Evolutionary conservation across 2,888 invertebrate genomes (phyloP), one percentile per base, ranked within the genome.

Genomic region (Aricia artaxerxes): DNA sequence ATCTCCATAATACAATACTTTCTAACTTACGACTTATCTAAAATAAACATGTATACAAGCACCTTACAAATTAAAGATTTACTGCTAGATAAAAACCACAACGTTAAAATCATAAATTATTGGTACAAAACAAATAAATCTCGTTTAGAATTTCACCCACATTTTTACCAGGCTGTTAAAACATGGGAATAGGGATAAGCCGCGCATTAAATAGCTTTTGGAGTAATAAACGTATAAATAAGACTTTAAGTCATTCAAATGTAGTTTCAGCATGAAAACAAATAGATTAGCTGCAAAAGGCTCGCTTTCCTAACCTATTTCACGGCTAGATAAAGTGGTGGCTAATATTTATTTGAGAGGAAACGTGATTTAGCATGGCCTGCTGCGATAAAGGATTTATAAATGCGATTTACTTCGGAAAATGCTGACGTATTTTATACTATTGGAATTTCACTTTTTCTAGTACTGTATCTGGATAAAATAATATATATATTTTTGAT

Each of bases 221-320:
- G 9, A 31, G 31, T 69, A 69, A 69, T 69, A 35, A 35, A 69
- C 13, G 35, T 69, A 69, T 13, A 75, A 75, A 49, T 75, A 13
- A 31, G 24, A 6, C 13, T 49, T 31, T 49, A 24, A 75, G 49
- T n/a, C 73, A 73, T 73, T 73, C 4, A 4, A 69, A 69, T 73
- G 75, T 24, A 75, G 49, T 49, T 53, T 75, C 75, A 53, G 53
- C 75, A 53, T 75, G 75, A 53, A 75, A 75, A 75, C 75, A 53
- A 53, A 75, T 31, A 73, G 73, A 73, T 73, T 73, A 73, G 44
- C 31, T 53, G 31, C 64, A 69, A 35, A 53, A 75, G 31, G 11
- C 75, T 49, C 53, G 75, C 31, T 24, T 40, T n/a, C 9, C n/a
- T 73, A 49, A 44, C 4, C 75, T 75, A 31, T 13, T 75, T 75